Percentiles rank a stretch among this genome's conserved stretches.
Evolutionary conservation across 1,140 invertebrate species (phyloP).

Genomic region (Bombus soroeensis): DNA sequence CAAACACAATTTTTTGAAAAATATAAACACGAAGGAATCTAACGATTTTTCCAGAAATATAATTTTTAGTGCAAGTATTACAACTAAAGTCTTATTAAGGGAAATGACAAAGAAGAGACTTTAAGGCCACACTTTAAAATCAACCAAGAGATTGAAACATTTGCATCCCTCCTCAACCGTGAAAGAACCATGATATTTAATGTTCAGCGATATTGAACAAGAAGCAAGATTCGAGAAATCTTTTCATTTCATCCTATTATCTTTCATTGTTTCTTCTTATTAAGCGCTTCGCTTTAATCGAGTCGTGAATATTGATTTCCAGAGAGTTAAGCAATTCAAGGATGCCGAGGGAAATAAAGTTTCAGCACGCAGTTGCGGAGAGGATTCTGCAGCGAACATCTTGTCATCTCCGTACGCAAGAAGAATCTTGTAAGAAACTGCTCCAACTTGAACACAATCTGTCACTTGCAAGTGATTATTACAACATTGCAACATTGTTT

Average conservation of each 20-base stretch:
- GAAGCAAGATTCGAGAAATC: neutral
- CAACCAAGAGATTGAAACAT: too few species aligned
- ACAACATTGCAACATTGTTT: neutral
- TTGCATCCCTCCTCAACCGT: too few species aligned
- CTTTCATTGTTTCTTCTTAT: neutral
- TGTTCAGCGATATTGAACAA: neutral
- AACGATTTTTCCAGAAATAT: too few species aligned
- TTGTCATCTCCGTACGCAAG: neutral
- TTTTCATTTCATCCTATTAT: neutral
- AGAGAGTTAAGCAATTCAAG: neutral
- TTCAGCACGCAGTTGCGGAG: neutral
- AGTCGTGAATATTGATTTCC: slow-evolving; percentile 7
- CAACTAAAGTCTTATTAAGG: too few species aligned
- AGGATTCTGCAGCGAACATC: slow-evolving; percentile 12
- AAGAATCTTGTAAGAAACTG: slow-evolving; percentile 6
- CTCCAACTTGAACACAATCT: neutral
- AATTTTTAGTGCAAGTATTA: too few species aligned
- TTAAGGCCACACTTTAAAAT: too few species aligned
- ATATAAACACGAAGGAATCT: too few species aligned
- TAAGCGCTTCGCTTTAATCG: neutral
- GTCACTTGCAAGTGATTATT: neutral
- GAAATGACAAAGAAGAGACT: too few species aligned
- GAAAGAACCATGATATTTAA: neutral
- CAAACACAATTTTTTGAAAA: too few species aligned
- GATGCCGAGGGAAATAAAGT: slow-evolving; percentile 6